Base-by-base conservation (phyloP, 2,113 vertebrate species). In the Neofelis nebulosa region DNA sequence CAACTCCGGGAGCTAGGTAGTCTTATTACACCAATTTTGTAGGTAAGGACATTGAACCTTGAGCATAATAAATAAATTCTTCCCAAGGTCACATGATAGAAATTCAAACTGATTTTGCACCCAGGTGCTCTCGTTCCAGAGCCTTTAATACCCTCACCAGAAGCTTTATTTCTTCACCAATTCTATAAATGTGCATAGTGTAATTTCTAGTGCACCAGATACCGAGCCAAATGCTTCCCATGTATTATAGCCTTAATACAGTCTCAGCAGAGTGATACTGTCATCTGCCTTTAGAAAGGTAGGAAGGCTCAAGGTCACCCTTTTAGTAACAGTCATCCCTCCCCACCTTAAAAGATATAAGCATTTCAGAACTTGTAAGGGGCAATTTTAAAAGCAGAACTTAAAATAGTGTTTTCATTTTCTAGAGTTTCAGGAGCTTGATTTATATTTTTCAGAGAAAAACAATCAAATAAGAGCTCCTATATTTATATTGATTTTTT, bases 371-470 rank as follows among this genome's bases (percentile, higher is more conserved):
- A 92, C 45, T 45, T 29, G 15, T 38, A 94, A 76, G 36, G 4
- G 57, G 19, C 31, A 57, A 52, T 94, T 68, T 76, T 86, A 96
- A 98, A 97, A 68, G 4, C 27, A 74, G n/a, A 69, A 55, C 92
- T 94, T 98, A 95, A 87, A 97, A 41, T 21, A 63, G 4, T 71
- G 27, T 68, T 45, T 96, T 68, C 21, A 19, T 80, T 66, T 98
- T 93, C 45, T 50, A 15, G 92, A 96, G 45, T 36, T 73, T 84
- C 66, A 52, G 55, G 27, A 63, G 15, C 33, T 95, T 76, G 94
- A 86, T 81, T 97, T 93, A 41, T 68, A 76, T 73, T 98, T 97
- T 97, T 84, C 45, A 86, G 79, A 92, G 33, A 73, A 95, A 97
- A 61, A 52, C 33, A 84, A n/a, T 89, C 5, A 15, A 63, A 89